Percentiles rank a stretch among this genome's conserved stretches.
Evolutionary conservation across 1,140 invertebrate species (phyloP).

Genomic region (Bombus haemorrhoidalis): DNA sequence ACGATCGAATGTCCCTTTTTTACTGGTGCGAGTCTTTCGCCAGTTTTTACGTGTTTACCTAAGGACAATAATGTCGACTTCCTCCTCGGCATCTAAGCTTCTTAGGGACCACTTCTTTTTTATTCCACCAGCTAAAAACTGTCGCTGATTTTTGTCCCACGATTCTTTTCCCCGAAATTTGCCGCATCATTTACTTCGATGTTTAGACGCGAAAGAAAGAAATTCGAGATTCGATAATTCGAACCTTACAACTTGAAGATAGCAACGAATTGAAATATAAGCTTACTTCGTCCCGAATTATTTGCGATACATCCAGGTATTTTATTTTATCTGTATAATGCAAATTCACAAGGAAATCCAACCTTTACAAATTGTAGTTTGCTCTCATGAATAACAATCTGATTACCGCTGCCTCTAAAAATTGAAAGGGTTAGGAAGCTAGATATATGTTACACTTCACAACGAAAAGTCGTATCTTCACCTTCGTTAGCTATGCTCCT

Average conservation of each 20-base stretch:
- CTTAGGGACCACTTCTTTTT: constrained; percentile 7
- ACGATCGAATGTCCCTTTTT: constrained; percentile 36
- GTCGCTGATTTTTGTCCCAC: neutral
- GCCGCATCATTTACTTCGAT: neutral
- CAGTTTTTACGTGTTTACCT: constrained; percentile 56
- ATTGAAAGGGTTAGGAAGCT: too few species aligned
- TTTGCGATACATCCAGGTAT: neutral
- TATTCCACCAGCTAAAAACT: neutral
- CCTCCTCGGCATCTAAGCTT: constrained; percentile 55
- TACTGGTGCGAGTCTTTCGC: constrained; percentile 18
- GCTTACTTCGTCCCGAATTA: neutral
- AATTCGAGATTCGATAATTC: too few species aligned
- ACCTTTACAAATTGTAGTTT: neutral
- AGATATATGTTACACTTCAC: too few species aligned
- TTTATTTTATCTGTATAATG: neutral
- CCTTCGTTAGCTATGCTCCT: too few species aligned
- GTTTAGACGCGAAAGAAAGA: neutral
- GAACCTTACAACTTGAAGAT: neutral
- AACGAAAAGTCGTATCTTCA: too few species aligned
- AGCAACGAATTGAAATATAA: neutral
- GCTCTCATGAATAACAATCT: too few species aligned
- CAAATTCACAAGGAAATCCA: rapidly evolving
- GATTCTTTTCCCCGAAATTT: neutral
- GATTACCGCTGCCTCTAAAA: too few species aligned
- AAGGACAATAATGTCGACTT: constrained; percentile 67